phyloP scores from a whole-genome alignment of 2,888 invertebrate species.

The Dolichopus griseipennis region DNA sequence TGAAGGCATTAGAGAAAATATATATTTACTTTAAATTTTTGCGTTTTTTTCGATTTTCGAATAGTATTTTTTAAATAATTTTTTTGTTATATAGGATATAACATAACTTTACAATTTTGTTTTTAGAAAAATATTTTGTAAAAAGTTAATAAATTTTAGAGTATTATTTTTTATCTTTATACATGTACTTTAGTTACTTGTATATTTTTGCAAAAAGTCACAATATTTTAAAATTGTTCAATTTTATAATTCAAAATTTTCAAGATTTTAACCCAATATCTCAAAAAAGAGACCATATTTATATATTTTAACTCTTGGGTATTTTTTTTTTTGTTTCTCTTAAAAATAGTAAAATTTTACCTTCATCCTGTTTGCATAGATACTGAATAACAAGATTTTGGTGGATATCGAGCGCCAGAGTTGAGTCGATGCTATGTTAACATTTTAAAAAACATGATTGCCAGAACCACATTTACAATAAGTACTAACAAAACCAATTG shows the following conservation, averaged over 20 bases:
- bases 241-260: background rate
- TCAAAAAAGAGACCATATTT: background rate
- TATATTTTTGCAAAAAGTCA: background rate
- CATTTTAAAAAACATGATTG: constrained; percentile 91
- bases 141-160: no score
- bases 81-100: background rate
- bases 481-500: constrained; percentile 88
- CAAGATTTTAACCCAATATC: background rate
- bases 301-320: background rate
- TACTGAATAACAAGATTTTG: constrained; percentile 22
- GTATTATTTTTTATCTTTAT: no score
- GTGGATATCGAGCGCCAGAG: constrained; percentile 17
- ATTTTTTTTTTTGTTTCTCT: constrained; percentile 10
- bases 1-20: background rate
- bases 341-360: background rate
- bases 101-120: no score
- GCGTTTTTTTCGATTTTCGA: no score
- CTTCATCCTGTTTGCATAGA: constrained; percentile 23
- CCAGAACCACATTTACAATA: constrained; percentile 88
- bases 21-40: no score
- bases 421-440: constrained; percentile 69
- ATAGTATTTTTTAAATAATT: no score
- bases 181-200: background rate
- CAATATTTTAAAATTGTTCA: background rate
- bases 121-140: no score